These are phyloP conservation scores for Yoshiicerus persimilis DNA, from an alignment of 1,140 invertebrate species.

Conservation along the genomic window DNA sequence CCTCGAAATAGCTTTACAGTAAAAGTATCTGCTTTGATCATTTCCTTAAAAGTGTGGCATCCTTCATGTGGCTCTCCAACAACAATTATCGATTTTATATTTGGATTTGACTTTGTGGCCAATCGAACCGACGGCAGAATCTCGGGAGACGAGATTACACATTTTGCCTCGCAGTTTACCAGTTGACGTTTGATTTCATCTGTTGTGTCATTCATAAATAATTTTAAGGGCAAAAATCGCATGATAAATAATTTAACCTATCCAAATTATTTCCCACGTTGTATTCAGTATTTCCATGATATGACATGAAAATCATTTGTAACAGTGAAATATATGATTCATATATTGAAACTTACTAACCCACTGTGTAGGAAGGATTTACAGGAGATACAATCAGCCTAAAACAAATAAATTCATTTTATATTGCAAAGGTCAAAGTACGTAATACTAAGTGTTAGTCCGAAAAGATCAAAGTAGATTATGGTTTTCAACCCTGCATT, in stretches of 20 bases:
- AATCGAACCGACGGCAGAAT: constrained; percentile 64
- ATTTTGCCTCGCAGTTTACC: constrained; percentile 64
- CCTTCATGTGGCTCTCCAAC: constrained; percentile 38
- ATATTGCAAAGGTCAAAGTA: too few species aligned
- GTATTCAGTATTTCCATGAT: too few species aligned
- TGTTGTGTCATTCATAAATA: constrained; percentile 51
- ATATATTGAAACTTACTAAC: neutral
- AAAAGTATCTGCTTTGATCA: constrained; percentile 27
- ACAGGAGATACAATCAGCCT: neutral
- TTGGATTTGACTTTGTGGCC: constrained; percentile 36
- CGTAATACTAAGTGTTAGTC: too few species aligned
- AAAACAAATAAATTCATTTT: too few species aligned
- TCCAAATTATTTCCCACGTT: too few species aligned
- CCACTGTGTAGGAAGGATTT: neutral
- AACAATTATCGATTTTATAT: constrained; percentile 39
- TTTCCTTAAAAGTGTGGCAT: constrained; percentile 41
- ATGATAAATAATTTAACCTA: too few species aligned
- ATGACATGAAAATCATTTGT: too few species aligned
- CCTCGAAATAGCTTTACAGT: constrained; percentile 35
- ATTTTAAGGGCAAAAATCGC: too few species aligned
- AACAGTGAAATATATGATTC: too few species aligned
- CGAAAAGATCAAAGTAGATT: too few species aligned
- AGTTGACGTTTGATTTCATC: constrained; percentile 76
- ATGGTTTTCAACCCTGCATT: too few species aligned
- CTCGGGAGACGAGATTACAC: constrained; percentile 65